Evolutionary conservation across 2,797 vertebrate genomes (phyloP).

Genomic region (Schizothorax lantsangensis): DNA sequence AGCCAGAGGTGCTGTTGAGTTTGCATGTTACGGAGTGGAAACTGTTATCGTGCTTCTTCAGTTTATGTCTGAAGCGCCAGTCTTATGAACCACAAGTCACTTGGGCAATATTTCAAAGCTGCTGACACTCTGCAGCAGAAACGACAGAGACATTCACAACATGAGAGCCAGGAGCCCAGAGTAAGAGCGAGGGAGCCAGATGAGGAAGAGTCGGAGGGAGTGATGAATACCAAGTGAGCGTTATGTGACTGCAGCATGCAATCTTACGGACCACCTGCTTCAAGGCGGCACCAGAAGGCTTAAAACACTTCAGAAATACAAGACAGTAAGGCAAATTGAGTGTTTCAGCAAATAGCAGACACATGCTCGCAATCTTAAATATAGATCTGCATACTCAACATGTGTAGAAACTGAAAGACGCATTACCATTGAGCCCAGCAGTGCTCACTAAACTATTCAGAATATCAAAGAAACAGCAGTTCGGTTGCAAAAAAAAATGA

Average conservation of each 20-base stretch:
- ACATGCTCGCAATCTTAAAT: neutral
- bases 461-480: neutral
- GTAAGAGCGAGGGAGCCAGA: neutral
- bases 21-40: neutral
- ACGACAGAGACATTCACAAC: slow-evolving; percentile 9
- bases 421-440: neutral
- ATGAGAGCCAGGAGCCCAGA: neutral
- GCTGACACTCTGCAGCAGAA: slow-evolving; percentile 2
- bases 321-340: neutral
- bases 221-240: slow-evolving; percentile 12
- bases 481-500: neutral
- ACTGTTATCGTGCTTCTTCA: neutral
- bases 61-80: slow-evolving; percentile 17
- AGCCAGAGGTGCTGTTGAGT: neutral
- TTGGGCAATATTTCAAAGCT: slow-evolving; percentile 30
- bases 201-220: slow-evolving; percentile 7
- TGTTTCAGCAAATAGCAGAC: slow-evolving; percentile 9
- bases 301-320: neutral
- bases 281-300: neutral
- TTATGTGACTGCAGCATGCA: neutral
- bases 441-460: neutral
- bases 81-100: slow-evolving; percentile 6
- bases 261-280: slow-evolving; percentile 6
- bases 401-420: neutral
- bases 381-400: neutral